Base-by-base conservation (phyloP, 2,113 vertebrate species). In the Eulemur macaco region DNA sequence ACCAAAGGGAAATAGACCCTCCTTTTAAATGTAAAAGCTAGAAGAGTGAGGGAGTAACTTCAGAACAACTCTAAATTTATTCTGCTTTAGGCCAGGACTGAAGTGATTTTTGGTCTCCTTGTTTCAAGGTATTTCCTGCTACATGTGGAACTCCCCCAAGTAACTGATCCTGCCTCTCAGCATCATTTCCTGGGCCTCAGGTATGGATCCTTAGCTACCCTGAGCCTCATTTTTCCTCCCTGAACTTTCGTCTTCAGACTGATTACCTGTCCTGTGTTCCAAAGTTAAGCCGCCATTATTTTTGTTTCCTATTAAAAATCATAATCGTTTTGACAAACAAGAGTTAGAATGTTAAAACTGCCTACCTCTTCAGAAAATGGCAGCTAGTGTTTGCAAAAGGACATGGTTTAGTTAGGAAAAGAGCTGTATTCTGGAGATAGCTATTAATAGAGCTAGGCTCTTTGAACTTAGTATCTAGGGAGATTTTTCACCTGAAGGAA, bases 301-400 rank as follows among this genome's bases (percentile, higher is more conserved):
- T 31, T 74, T 50, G 56, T 63, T 50, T 47, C 54, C 39, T 76
- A 11, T 47, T 87, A 45, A 60, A 97, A 74, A 15, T 52, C 45
- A 81, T 31, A 47, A 82, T 86, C 42, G 92, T 92, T 89, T 64
- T 63, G 31, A 89, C 68, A 69, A 90, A 50, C n/a, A 84, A 80
- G 23, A 89, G 63, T 88, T 78, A 45, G 20, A 82, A 54, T 66
- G 68, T 94, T 78, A 87, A 92, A 93, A 63, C 11, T 63, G 14
- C 3, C 13, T 63, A 10, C 5, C 39, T 45, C 3, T 91, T 88
- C 84, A 85, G 86, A 93, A 69, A 63, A 39, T 69, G 52, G 37
- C 9, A 92, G 94, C 20, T n/a, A 60, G 21, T 58, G 13, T 76
- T 90, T 54, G 54, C 64, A n/a, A 47, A 92, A 95, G 56, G 80